Evolutionary conservation across 2,888 invertebrate genomes (phyloP).

Genomic region (Pyrrhia umbra): DNA sequence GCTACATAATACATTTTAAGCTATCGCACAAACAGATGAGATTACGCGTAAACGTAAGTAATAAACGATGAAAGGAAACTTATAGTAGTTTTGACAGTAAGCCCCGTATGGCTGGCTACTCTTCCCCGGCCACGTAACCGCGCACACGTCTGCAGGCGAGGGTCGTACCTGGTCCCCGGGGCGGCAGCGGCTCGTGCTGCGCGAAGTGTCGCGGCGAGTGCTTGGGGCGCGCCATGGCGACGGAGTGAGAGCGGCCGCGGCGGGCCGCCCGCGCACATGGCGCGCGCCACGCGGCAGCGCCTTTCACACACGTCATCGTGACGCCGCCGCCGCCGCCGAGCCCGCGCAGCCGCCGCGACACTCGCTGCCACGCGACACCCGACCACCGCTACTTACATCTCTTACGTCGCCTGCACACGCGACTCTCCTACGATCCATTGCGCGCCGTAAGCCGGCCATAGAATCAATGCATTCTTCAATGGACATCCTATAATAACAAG

Average conservation of each 20-base stretch:
- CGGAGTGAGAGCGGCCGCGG: constrained; percentile 79
- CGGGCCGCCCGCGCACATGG: constrained; percentile 58
- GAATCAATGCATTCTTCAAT: background rate
- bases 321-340: constrained; percentile 41
- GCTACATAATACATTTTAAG: constrained; percentile 14
- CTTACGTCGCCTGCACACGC: constrained; percentile 2
- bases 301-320: constrained; percentile 76
- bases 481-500: background rate
- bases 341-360: constrained; percentile 8
- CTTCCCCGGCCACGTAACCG: constrained; percentile 9
- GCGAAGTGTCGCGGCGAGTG: constrained; percentile 87
- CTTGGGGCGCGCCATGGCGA: constrained; percentile 87
- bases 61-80: constrained; percentile 44
- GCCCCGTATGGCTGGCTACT: constrained; percentile 20
- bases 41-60: constrained; percentile 42
- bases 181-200: constrained; percentile 84
- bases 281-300: constrained; percentile 72
- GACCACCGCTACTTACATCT: constrained; percentile 13
- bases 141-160: background rate
- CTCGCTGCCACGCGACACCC: constrained; percentile 54
- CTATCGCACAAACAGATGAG: constrained; percentile 32
- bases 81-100: constrained; percentile 17
- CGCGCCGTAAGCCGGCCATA: background rate
- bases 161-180: constrained; percentile 86
- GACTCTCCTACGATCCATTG: background rate